Conservation (phyloP, 2,888 invertebrate species). For the Tuberolachnus salignus region DNA sequence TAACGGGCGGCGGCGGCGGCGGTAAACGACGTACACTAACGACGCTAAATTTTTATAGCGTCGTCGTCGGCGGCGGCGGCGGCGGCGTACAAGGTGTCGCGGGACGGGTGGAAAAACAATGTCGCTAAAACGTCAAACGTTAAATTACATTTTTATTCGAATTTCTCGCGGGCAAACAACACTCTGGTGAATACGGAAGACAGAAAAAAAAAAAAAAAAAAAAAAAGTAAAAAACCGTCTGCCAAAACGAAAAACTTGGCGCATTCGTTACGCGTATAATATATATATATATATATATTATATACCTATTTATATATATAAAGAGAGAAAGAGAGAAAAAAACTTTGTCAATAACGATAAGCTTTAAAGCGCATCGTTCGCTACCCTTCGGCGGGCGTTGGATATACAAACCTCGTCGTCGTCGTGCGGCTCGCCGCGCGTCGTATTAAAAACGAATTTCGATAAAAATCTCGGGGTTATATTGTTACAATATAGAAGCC, state of each 20-base stretch:
- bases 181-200: slow-evolving; percentile 46
- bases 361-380: slow-evolving; percentile 31
- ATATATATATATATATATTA: too few relatives aligned
- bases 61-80: slow-evolving; percentile 26
- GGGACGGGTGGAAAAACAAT: slow-evolving; percentile 19
- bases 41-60: slow-evolving; percentile 54
- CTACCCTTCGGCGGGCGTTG: not conserved
- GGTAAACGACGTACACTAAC: slow-evolving; percentile 55
- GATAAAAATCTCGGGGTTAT: slow-evolving; percentile 37
- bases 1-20: not conserved
- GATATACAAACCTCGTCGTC: not conserved
- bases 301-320: too few relatives aligned
- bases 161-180: slow-evolving; percentile 51
- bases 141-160: slow-evolving; percentile 56
- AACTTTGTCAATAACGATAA: slow-evolving; percentile 57
- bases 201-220: slow-evolving; percentile 23
- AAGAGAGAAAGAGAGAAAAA: slow-evolving; percentile 4
- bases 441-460: slow-evolving; percentile 50
- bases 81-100: not conserved
- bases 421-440: not conserved
- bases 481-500: not conserved
- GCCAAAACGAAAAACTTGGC: slow-evolving; percentile 2
- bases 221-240: not conserved
- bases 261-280: slow-evolving; percentile 41
- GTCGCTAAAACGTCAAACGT: slow-evolving; percentile 56